Evolutionary conservation across 2,113 vertebrate genomes (phyloP).

Genomic region (Poicephalus meyeri): DNA sequence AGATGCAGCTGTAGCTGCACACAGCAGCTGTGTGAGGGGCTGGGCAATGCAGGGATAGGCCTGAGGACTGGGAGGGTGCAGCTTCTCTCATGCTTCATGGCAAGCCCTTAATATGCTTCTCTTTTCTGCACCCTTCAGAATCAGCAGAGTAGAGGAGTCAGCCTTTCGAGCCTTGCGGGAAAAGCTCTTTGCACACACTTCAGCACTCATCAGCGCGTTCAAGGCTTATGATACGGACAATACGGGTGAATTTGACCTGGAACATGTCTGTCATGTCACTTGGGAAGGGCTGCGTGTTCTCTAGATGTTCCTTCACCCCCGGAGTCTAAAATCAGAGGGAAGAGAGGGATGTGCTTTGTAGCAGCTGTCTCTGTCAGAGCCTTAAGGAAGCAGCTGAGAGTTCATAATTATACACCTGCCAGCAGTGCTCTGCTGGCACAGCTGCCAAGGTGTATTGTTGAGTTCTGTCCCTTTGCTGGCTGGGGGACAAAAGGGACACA

Average conservation of each 20-base stretch:
- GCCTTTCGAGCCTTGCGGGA: slow-evolving; percentile 76
- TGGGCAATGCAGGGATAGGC: not conserved
- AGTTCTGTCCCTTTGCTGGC: not conserved
- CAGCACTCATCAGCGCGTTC: slow-evolving; percentile 72
- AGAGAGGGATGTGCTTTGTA: not conserved
- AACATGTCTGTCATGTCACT: not conserved
- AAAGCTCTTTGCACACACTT: slow-evolving; percentile 78
- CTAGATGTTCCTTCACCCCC: not conserved
- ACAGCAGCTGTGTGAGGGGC: not conserved
- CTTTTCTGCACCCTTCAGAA: slow-evolving; percentile 40
- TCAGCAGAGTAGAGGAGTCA: slow-evolving; percentile 79
- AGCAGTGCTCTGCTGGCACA: not conserved
- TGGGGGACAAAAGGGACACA: not conserved
- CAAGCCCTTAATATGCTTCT: not conserved
- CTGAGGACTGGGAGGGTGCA: not conserved
- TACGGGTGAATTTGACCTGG: slow-evolving; percentile 59
- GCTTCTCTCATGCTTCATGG: not conserved
- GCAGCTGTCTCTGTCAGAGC: not conserved
- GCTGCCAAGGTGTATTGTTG: not conserved
- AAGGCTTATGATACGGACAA: slow-evolving; percentile 55
- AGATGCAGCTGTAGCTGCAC: not conserved
- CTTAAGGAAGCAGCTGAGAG: not conserved
- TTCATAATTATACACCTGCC: not conserved
- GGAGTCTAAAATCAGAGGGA: not conserved
- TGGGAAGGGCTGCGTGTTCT: not conserved